Percentiles rank a stretch among this genome's conserved stretches.
Evolutionary conservation across 2,113 vertebrate genomes (phyloP).

Genomic region (Nansenia antarctica): DNA sequence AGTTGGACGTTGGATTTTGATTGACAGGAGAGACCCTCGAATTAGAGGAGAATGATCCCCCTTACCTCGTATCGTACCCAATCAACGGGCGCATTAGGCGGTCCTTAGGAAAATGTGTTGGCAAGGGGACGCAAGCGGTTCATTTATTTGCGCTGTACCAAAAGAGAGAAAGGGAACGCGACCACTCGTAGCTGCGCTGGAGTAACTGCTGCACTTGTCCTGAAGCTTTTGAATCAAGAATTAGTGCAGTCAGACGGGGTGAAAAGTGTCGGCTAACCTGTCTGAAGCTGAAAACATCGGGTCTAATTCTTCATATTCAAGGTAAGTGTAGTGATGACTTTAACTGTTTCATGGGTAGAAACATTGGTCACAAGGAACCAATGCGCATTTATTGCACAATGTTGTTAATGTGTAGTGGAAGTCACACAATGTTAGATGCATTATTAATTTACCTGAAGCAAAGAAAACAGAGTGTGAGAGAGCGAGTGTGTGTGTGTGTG

Average conservation of each 20-base stretch:
- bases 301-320: too few species aligned
- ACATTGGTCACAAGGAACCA: too few species aligned
- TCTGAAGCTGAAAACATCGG: too few species aligned
- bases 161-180: constrained; percentile 32
- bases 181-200: neutral
- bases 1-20: too few species aligned
- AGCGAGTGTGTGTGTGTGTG: neutral
- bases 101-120: constrained; percentile 68
- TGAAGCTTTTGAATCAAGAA: too few species aligned
- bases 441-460: neutral
- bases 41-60: constrained; percentile 18
- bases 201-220: neutral
- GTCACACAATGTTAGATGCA: neutral
- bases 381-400: too few species aligned
- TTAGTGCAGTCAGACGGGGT: too few species aligned
- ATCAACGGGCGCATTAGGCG: constrained; percentile 44
- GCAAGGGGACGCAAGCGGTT: constrained; percentile 66
- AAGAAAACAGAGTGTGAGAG: neutral
- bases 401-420: too few species aligned
- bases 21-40: constrained; percentile 46
- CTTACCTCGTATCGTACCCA: constrained; percentile 16
- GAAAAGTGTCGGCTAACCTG: too few species aligned
- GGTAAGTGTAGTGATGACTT: too few species aligned
- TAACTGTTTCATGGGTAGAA: too few species aligned
- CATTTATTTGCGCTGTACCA: constrained; percentile 68